These are phyloP conservation scores for Philereme transversata DNA, from an alignment of 2,888 invertebrate species.

Conservation along the genomic window DNA sequence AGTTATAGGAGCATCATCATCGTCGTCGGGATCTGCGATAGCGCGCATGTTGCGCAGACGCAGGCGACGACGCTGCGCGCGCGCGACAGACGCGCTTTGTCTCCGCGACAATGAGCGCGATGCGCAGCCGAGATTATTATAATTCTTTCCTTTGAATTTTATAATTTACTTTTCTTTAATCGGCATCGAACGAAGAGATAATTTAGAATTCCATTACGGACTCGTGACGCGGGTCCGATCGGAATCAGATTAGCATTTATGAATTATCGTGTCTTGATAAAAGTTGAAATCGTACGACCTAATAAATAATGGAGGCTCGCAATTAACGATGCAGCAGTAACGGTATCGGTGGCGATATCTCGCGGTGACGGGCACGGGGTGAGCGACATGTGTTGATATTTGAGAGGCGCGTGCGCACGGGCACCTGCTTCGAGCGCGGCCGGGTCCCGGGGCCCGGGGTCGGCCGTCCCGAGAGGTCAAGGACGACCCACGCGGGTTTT, in stretches of 20 bases:
- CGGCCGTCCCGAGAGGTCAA: conserved; percentile 41
- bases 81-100: conserved; percentile 27
- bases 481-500: conserved; percentile 38
- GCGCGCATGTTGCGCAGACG: conserved; percentile 16
- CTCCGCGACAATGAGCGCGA: conserved; percentile 29
- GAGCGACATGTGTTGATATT: conserved; percentile 72
- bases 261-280: conserved; percentile 23
- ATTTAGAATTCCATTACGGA: conserved; percentile 30
- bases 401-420: conserved; percentile 46
- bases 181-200: conserved; percentile 27
- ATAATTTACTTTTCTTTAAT: conserved; percentile 32
- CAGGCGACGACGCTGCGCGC: conserved; percentile 13
- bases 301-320: conserved; percentile 8
- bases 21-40: conserved; percentile 5
- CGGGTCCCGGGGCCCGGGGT: conserved; percentile 28
- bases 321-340: conserved; percentile 33
- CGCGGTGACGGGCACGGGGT: conserved; percentile 45
- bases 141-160: conserved; percentile 33
- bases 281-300: conserved; percentile 17
- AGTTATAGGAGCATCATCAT: not conserved
- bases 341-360: conserved; percentile 39
- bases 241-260: conserved; percentile 24
- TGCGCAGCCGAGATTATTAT: conserved; percentile 28
- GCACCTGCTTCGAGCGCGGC: conserved; percentile 31
- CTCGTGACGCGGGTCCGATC: conserved; percentile 23